These are phyloP conservation scores for Colossoma macropomum DNA, from an alignment of 2,113 vertebrate genomes.

Conservation along the genomic window DNA sequence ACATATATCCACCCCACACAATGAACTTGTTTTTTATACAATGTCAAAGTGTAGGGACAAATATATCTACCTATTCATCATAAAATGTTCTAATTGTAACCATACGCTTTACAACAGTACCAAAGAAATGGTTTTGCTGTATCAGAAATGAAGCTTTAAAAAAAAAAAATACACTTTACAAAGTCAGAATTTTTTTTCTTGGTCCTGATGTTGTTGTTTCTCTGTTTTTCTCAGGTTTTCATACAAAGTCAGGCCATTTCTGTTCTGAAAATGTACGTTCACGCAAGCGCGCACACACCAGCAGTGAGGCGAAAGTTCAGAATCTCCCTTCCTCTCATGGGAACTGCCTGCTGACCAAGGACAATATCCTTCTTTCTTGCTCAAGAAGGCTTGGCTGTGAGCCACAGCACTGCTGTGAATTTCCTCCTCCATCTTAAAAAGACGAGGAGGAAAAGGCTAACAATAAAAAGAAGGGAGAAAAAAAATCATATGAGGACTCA, in stretches of 20 bases:
- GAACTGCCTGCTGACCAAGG: conserved; percentile 46
- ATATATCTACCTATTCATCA: no score
- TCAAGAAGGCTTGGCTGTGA: conserved; percentile 26
- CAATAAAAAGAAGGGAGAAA: conserved; percentile 47
- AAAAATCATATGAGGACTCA: not conserved
- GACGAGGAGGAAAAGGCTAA: conserved; percentile 38
- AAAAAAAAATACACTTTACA: not conserved
- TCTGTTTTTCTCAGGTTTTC: no score
- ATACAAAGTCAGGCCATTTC: not conserved
- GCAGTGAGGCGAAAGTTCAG: conserved; percentile 28
- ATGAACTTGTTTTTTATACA: not conserved
- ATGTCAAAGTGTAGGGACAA: no score
- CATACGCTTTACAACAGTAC: no score
- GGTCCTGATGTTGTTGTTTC: not conserved
- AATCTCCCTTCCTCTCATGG: conserved; percentile 42
- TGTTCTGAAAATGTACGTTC: not conserved
- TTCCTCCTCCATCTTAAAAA: conserved; percentile 36
- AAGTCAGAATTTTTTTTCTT: not conserved
- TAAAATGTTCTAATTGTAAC: no score
- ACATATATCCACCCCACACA: not conserved
- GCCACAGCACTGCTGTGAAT: conserved; percentile 4
- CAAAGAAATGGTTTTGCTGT: not conserved
- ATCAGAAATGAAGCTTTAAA: not conserved
- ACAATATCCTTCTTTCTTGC: conserved; percentile 43
- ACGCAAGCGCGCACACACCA: not conserved